Evolutionary conservation across 2,797 vertebrate species (phyloP), one percentile per base, ranked within the genome.

Genomic region (Rousettus madagascariensis): DNA sequence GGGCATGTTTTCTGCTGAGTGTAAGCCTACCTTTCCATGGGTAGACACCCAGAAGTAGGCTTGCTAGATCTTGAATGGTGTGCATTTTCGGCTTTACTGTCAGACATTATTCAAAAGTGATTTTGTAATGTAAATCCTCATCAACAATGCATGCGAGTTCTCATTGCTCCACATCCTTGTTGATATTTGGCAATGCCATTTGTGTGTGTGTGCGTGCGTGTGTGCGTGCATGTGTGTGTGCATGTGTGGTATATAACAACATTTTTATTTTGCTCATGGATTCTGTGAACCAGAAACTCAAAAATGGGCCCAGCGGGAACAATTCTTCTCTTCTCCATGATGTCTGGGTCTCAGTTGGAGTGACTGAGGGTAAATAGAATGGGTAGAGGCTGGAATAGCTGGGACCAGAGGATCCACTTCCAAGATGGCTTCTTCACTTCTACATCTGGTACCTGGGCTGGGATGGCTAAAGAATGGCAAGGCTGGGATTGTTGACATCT

Each of bases 41-140:
- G 24, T 7, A 96, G 74, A 86, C 12, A 30, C 6, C 36, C 46
- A 78, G 13, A 87, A 82, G 63, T 72, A 24, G 66, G 92, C 85
- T 65, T 49, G 1, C 36, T 93, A 86, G 71, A 69, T 86, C 77
- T 83, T 12, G 55, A n/a, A 17, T 16, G n/a, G 13, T n/a, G 7
- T 8, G 66, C 13, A 63, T 80, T 85, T 96, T 89, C 59, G 90
- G 20, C 66, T 68, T 75, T 91, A 83, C 33, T 61, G 19, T 74
- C 68, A 91, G 78, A 68, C 53, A 71, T 30, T 85, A 78, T 74
- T 77, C 26, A 82, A 82, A 86, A 88, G 53, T 75, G 33, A 88
- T 53, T 95, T 95, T 87, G 83, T 24, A 61, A 38, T 55, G 26
- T 78, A 55, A 63, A 22, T 20, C 71, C 49, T 66, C 51, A 85